Evolutionary conservation across 2,888 invertebrate species (phyloP), one percentile per base, ranked within the genome.

Genomic region (Geotrupes spiniger): DNA sequence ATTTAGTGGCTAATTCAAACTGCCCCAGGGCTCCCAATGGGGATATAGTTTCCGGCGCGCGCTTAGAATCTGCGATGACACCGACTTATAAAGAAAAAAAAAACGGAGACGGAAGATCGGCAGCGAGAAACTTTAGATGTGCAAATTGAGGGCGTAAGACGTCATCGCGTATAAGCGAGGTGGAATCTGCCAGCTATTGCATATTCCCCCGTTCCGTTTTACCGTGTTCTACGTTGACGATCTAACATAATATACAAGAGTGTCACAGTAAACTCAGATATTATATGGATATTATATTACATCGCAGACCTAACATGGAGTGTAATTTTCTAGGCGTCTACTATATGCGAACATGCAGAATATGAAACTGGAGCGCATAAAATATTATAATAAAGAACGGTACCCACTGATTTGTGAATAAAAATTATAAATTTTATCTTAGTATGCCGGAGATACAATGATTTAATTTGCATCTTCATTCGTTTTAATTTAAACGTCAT

Each of bases 131-230:
- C 60, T 58, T 59, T 57, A 53, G 53, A 49, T 41, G 54, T 53
- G 48, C 52, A 56, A 61, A 62, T 54, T 60, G 57, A 54, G 60
- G 58, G 60, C 58, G 59, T 55, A 58, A 56, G 62, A 57, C 60
- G 60, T 57, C 58, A 58, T 57, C 60, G 49, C 56, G 58, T 52
- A 50, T 58, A 62, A 66, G 58, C 62, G 62, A 63, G 56, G 56
- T 61, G 65, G 63, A 65, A 64, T 64, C 59, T 60, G 66, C 64
- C 62, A 62, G 58, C 63, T 60, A 58, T 56, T 61, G 62, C 63
- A 60, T 21, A 21, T 54, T 59, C 52, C 54, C 55, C 52, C 16
- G 27, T n/a, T 46, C 48, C 36, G 46, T 56, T 54, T 49, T 51
- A 43, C 51, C 53, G 51, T 45, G 50, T 52, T 47, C 49, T 42